phyloP scores from a whole-genome alignment of 2,888 invertebrate genomes.

The Acanthosepion pharaonis region DNA sequence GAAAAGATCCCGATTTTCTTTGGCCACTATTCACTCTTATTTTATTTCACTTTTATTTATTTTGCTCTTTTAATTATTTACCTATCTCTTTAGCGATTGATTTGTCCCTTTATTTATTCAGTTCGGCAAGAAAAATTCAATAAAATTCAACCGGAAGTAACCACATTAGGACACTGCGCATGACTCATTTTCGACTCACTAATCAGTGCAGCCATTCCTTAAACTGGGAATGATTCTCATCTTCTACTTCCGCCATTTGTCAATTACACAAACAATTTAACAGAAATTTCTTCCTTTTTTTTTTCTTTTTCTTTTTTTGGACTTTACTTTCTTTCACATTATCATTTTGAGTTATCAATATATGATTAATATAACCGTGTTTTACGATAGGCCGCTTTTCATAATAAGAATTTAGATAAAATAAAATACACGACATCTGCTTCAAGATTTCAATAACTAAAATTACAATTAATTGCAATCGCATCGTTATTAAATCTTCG shows the following conservation, averaged over 20 bases:
- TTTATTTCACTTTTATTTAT: neutral
- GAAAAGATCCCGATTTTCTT: no score
- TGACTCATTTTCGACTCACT: constrained; percentile 18
- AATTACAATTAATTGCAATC: no score
- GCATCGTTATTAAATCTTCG: no score
- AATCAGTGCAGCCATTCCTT: neutral
- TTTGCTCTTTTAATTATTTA: neutral
- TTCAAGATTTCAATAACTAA: no score
- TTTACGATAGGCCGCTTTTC: no score
- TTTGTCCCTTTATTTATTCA: neutral
- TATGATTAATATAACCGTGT: no score
- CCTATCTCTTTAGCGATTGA: neutral
- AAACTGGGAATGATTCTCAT: neutral
- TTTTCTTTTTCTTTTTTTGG: no score
- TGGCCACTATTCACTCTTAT: no score
- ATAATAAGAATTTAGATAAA: no score
- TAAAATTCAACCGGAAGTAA: neutral
- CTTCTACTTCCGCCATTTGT: neutral
- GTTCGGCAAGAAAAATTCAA: neutral
- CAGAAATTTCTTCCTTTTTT: neutral
- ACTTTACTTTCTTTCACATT: no score
- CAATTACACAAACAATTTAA: constrained; percentile 6
- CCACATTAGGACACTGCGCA: neutral
- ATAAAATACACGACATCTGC: no score
- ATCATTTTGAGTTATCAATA: no score